Base-by-base conservation (phyloP, 2,797 vertebrate genomes). In the Acestrorhynchus altus region DNA sequence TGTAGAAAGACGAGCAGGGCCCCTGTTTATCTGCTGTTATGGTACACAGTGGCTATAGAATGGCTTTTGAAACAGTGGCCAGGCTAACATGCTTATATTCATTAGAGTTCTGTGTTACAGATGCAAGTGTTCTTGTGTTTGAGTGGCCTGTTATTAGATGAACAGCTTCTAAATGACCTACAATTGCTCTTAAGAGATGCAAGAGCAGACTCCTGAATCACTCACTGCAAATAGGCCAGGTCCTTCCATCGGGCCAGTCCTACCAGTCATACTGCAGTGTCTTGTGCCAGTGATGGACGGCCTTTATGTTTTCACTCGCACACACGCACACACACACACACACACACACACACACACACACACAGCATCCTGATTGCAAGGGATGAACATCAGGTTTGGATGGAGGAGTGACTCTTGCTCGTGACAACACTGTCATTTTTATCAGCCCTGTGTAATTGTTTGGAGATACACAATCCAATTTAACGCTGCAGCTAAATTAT, bases 361-460 rank as follows among this genome's bases (percentile, higher is more conserved):
- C 31, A 61, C 59, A 61, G 18, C 59, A 39, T 8, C 26, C 57
- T 18, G 7, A 35, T 9, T 31, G 57, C 26, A 60, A 39, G 77
- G 79, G 82, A 83, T 82, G 81, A 88, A 83, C 72, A 86, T 92
- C 88, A 91, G 66, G 69, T 51, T 70, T 79, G 81, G 85, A 79
- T 80, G 82, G 77, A 87, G 83, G 83, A 87, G 84, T 83, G 81
- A 79, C 82, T 84, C 79, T 82, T 79, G 79, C 86, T 84, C 76
- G 35, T 86, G 86, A 86, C 87, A 84, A 83, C 71, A 72, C 81
- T 84, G 83, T 82, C 86, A 90, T 91, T 89, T 35, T 86, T 86
- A 86, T 90, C 89, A 86, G 80, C 72, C 83, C 54, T 16, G 86
- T 87, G 87, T 92, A 91, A 92, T 90, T 91, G 90, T 83, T 86